Evolutionary conservation across 2,113 vertebrate species (phyloP), one percentile per base, ranked within the genome.

Genomic region (Scomber japonicus): DNA sequence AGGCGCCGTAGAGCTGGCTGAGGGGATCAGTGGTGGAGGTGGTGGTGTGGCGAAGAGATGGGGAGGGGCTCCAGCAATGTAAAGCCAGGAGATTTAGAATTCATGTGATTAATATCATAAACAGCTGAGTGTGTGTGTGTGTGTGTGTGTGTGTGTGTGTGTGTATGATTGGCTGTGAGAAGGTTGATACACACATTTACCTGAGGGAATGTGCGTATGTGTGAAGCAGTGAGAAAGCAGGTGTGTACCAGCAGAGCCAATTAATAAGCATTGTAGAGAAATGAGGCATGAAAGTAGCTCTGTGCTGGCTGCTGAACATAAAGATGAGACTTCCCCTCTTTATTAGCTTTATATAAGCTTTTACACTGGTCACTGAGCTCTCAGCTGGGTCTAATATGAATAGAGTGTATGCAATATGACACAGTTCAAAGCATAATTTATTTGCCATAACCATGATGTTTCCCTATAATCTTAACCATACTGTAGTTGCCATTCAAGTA

Each of bases 81-180:
- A 85, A 88, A 92, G 88, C 79, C 74, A 7, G 60, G 84, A 91
- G 90, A 91, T 91, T 92, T 89, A 82, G 59, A 80, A 70, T 79
- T 79, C 75, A 80, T 87, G 81, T 82, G 84, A 93, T 93, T 93
- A 91, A 88, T 83, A 89, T 87, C 62, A 80, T 75, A 78, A 71
- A 69, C 68, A 63, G 80, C 67, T 30, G 82, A 27, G 73, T n/a
- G 57, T 72, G 40, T 13, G 57, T 74, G 45, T 76, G 67, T 65
- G 16, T 45, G 21, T 27, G 49, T 15, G 50, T 66, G 46, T 31
- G 24, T 17, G 50, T 50, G 24, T 27, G 15, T 35, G 44, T 50
- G 55, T 61, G 70, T 49, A 7, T 27, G 21, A 75, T 50, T 27
- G 45, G 40, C 68, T 69, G 51, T 53, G 27, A 68, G 74, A 78